Evolutionary conservation across 2,888 invertebrate genomes (phyloP).

Genomic region (Parnassius smintheus): DNA sequence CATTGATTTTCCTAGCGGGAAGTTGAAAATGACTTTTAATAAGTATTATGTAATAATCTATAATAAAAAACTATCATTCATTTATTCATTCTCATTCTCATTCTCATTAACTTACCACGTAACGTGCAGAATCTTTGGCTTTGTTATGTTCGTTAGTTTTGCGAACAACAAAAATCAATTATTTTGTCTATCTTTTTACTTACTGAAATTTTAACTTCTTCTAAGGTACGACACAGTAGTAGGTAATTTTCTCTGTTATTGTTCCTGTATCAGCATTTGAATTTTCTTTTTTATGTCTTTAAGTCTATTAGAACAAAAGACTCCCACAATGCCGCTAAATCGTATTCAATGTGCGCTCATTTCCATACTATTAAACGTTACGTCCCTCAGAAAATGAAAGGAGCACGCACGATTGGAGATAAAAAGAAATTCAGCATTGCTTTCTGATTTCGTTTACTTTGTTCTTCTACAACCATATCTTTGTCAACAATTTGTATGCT

Average conservation of each 20-base stretch:
- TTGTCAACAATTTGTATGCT: constrained; percentile 11
- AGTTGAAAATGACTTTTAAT: too few species aligned
- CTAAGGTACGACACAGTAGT: not conserved
- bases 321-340: constrained; percentile 35
- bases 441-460: constrained; percentile 31
- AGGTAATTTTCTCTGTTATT: not conserved
- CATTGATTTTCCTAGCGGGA: too few species aligned
- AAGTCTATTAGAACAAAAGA: constrained; percentile 60
- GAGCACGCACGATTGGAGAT: constrained; percentile 32
- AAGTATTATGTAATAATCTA: too few species aligned
- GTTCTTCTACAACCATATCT: constrained; percentile 7
- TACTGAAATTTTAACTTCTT: too few species aligned
- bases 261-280: constrained; percentile 6
- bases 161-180: too few species aligned
- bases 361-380: constrained; percentile 41
- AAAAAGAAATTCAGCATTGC: constrained; percentile 35
- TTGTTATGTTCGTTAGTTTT: too few species aligned
- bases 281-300: constrained; percentile 52
- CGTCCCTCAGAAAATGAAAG: constrained; percentile 31
- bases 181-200: too few species aligned
- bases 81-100: too few species aligned
- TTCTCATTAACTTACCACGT: too few species aligned
- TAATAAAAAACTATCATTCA: too few species aligned
- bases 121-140: too few species aligned
- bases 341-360: constrained; percentile 46